Evolutionary conservation across 2,888 invertebrate genomes (phyloP), one percentile per base, ranked within the genome.

Genomic region (Aporophyla nigra): DNA sequence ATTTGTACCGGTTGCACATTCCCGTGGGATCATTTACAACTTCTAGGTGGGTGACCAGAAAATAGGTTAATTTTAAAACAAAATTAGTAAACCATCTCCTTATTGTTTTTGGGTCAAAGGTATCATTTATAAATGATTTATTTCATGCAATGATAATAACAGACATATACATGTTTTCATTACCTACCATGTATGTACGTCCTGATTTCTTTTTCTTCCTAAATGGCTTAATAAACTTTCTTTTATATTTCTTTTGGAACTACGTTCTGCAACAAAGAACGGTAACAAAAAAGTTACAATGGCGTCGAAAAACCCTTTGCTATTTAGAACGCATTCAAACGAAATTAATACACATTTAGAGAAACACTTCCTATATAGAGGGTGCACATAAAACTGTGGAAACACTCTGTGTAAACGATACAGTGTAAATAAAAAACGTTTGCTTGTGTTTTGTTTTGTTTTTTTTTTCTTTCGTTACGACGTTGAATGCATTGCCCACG

Each of bases 311-410:
- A 62, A 49, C 33, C 75, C 53, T 73, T 70, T 58, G 12, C 56
- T 70, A 74, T 71, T 74, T 58, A 27, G 59, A 76, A 73, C 51
- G 54, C 75, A 71, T 76, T 80, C 46, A 49, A 76, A 71, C 81
- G 65, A 83, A 83, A 80, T 84, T 80, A 84, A 84, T 74, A 71
- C 61, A 69, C 80, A 66, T 76, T 84, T 84, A 63, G 65, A 59
- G 19, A 21, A 67, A 80, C 81, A 71, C 33, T 84, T 76, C 62
- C 58, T 59, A 21, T 71, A 74, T 40, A 71, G 16, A 71, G 46
- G 14, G 54, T 62, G 68, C 56, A 14, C 49, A 71, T 76, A 84
- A 84, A 80, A 73, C 19, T 49, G 68, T 58, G 62, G 10, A 12
- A 71, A 76, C 61, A 73, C 59, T 65, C 49, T 71, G 63, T 65